Base-by-base conservation (phyloP, 2,888 invertebrate genomes). In the Phaedon cochleariae region DNA sequence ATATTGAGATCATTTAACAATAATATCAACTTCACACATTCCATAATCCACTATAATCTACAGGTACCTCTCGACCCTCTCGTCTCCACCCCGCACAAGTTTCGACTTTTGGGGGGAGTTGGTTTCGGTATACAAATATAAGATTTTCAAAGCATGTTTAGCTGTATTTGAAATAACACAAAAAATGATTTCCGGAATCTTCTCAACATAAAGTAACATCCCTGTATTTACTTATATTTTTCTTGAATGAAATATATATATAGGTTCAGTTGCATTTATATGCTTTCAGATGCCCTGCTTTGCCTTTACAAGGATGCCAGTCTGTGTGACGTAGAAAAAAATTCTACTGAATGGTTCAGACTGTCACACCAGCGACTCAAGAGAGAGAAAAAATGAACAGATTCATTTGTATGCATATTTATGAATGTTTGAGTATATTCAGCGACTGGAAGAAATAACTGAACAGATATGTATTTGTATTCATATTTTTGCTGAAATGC, bases 1-100 rank as follows among this genome's bases (percentile, higher is more conserved):
- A 51, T 51, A 51, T 21, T 51, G 51, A 51, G n/a, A 15, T 51
- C 26, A 51, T 51, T 51, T 26, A 51, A 22, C 51, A 15, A 51
- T 51, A 20, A 51, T 22, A 51, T 26, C 26, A 51, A 51, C 20
- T 48, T 48, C 48, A 48, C 9, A 48, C n/a, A n/a, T n/a, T n/a
- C n/a, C n/a, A n/a, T n/a, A n/a, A n/a, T n/a, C n/a, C n/a, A n/a
- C n/a, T n/a, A n/a, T n/a, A n/a, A n/a, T n/a, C n/a, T n/a, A n/a
- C n/a, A n/a, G n/a, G n/a, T n/a, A n/a, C n/a, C n/a, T n/a, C n/a
- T 9, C 7, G 34, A 34, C 6, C n/a, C n/a, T n/a, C n/a, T n/a
- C n/a, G n/a, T n/a, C n/a, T n/a, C n/a, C n/a, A n/a, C n/a, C n/a
- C n/a, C n/a, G n/a, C n/a, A n/a, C n/a, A n/a, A n/a, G n/a, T n/a